Percentiles rank a stretch among this genome's conserved stretches.
Evolutionary conservation across 2,113 vertebrate species (phyloP).

Genomic region (Zosterops japonicus): DNA sequence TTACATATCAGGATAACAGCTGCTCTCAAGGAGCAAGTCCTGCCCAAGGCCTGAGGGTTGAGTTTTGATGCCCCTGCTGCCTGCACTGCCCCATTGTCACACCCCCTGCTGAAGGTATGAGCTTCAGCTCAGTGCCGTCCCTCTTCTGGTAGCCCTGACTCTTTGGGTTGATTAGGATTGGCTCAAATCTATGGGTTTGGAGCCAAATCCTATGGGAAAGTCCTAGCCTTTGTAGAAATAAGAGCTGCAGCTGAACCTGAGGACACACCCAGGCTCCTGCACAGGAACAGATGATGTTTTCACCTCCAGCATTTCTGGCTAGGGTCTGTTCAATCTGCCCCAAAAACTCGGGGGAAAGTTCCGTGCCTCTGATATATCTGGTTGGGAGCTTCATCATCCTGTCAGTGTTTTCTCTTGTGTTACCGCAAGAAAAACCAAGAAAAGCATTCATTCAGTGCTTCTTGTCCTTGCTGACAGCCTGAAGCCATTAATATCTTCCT

Average conservation of each 20-base stretch:
- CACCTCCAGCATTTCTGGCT: not conserved
- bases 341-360: not conserved
- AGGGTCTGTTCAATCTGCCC: not conserved
- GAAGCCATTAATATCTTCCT: not conserved
- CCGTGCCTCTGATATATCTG: not conserved
- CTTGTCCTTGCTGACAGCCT: not conserved
- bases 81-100: accelerated
- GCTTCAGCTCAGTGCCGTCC: not conserved
- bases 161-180: not conserved
- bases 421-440: not conserved
- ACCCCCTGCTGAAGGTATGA: not conserved
- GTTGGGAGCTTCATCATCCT: not conserved
- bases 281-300: not conserved
- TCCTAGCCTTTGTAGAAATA: not conserved
- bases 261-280: not conserved
- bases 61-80: not conserved
- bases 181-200: not conserved
- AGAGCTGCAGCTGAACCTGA: not conserved
- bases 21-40: not conserved
- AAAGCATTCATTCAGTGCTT: accelerated
- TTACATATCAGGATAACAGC: accelerated
- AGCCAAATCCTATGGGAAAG: not conserved
- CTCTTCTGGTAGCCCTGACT: not conserved
- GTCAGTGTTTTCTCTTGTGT: not conserved
- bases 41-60: not conserved